These are phyloP conservation scores for Trilocha varians DNA, from an alignment of 2,888 invertebrate species.

Conservation along the genomic window DNA sequence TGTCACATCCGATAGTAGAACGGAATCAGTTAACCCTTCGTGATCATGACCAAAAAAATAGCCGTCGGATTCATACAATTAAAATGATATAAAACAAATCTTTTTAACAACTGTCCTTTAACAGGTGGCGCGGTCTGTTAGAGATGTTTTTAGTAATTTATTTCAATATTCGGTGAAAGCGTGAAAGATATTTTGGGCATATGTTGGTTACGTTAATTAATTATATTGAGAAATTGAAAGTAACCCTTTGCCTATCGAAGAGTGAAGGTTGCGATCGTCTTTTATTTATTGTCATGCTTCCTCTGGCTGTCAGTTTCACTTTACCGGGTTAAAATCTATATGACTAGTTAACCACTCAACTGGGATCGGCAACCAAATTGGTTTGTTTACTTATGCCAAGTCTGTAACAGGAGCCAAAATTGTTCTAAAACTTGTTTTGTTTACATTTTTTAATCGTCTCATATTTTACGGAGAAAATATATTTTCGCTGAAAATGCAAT, in stretches of 20 bases:
- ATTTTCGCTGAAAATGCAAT: no score
- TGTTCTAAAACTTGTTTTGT: no score
- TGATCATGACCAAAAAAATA: conserved; percentile 24
- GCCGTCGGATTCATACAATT: conserved; percentile 51
- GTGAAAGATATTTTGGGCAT: conserved; percentile 67
- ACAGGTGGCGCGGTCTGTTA: conserved; percentile 42
- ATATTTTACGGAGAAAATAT: no score
- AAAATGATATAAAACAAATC: conserved; percentile 74
- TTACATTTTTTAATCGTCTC: no score
- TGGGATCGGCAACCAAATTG: no score
- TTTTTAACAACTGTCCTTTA: conserved; percentile 59
- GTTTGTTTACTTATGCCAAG: no score
- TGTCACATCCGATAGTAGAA: conserved; percentile 64
- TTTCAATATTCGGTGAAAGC: conserved; percentile 50
- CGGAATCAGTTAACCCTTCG: conserved; percentile 58
- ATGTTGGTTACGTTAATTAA: conserved; percentile 65
- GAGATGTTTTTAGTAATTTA: conserved; percentile 18
- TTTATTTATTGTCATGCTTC: conserved; percentile 10
- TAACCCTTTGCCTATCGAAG: conserved; percentile 30
- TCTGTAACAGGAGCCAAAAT: no score
- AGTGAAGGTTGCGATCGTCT: neutral
- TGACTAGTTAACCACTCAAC: no score
- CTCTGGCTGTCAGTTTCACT: conserved; percentile 10
- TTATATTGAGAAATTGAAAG: conserved; percentile 65
- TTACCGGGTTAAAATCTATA: no score